A percentile compares a stretch with the other conserved stretches of the same genome.
Evolutionary conservation across 2,888 invertebrate genomes (phyloP).

Genomic region (Heteromurus nitidus): DNA sequence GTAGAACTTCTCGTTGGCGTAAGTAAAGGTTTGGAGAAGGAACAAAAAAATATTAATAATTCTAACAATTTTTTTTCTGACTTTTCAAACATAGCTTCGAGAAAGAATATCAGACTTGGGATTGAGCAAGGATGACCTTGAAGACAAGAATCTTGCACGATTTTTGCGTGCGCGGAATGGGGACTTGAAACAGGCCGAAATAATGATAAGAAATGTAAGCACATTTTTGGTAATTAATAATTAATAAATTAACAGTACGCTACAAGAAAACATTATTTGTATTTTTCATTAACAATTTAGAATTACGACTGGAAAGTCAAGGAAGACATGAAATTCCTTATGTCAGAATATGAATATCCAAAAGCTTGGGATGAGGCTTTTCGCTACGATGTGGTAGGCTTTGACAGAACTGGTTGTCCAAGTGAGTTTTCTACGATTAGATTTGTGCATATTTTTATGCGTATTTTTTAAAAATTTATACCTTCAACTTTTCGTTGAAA

Average conservation of each 20-base stretch:
- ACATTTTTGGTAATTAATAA: not conserved
- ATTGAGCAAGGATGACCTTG: too few relatives aligned
- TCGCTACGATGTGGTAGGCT: conserved; percentile 34
- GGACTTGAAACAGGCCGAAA: conserved; percentile 44
- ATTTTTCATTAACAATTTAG: conserved; percentile 30
- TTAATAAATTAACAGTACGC: not conserved
- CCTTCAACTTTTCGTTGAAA: not conserved
- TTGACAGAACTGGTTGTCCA: conserved; percentile 41
- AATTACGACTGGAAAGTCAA: conserved; percentile 40
- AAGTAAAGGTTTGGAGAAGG: too few relatives aligned
- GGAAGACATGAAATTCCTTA: conserved; percentile 38
- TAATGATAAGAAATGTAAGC: conserved; percentile 58
- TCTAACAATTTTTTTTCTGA: too few relatives aligned
- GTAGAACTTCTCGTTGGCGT: too few relatives aligned
- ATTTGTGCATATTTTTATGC: not conserved
- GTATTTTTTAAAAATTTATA: not conserved
- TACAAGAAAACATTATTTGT: too few relatives aligned
- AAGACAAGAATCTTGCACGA: too few relatives aligned
- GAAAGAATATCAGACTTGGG: too few relatives aligned
- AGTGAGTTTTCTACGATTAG: conserved; percentile 11
- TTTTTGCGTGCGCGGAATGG: conserved; percentile 61
- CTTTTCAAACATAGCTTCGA: too few relatives aligned
- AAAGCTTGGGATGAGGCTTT: conserved; percentile 36
- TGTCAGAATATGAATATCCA: conserved; percentile 24
- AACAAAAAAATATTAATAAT: too few relatives aligned